Base-by-base conservation (phyloP, 2,888 invertebrate species). In the Harpagoxenus sublaevis region DNA sequence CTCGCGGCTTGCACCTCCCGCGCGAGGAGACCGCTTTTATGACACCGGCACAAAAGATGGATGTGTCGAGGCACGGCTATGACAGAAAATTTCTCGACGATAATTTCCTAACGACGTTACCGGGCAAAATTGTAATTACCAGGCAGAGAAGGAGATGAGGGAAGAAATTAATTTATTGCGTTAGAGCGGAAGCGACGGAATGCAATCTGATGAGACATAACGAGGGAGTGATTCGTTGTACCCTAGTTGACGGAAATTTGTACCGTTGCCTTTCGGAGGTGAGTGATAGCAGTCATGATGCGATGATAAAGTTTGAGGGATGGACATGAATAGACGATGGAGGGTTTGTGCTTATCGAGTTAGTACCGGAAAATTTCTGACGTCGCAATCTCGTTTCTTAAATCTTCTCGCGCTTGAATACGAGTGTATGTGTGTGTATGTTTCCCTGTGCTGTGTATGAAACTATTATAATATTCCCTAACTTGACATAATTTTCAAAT, bases 71-170 rank as follows among this genome's bases (percentile, higher is more conserved):
- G n/a, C 51, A n/a, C 71, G 39, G 48, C 5, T 12, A 42, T 31
- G 31, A 48, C 31, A 31, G 62, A 81, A 75, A 53, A 53, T 78
- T 63, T 77, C 82, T 62, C 53, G 31, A 12, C 51, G 78, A 63
- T 75, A 83, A 87, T 79, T 87, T 65, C 55, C 28, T 65, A 87
- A 84, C 28, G 42, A 53, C 60, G 48, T 84, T 84, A 75, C 39
- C 75, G 42, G 57, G 51, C 48, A 63, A 65, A 60, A 65, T 63
- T 81, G 53, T 74, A 57, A 85, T 81, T 85, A 71, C 12, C 57
- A 39, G 45, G 48, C 10, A 18, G 9, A 10, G 39, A 15, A 2
- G 55, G 23, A 23, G 39, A 28, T 68, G 9, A 55, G 55, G 31
- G 55, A 42, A 70, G 70, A 60, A 70, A 79, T 60, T 79, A 79